Percentiles rank a stretch among this genome's conserved stretches.
These are phyloP conservation scores for Loriculus beryllinus DNA, from an alignment of 2,797 vertebrate genomes.

Conservation along the genomic window DNA sequence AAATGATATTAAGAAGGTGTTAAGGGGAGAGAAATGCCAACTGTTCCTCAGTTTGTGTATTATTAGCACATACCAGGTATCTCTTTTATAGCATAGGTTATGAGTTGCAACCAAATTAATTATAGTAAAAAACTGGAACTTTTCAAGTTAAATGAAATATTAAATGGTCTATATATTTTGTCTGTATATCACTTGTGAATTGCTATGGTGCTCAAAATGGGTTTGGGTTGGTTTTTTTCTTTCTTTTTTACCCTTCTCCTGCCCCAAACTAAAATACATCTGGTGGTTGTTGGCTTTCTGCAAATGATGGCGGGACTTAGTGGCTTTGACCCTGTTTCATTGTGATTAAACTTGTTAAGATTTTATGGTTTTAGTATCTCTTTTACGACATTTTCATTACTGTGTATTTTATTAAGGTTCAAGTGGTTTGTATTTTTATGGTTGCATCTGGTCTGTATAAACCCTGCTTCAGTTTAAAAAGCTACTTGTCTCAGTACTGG, in stretches of 20 bases:
- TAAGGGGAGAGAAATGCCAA: background rate
- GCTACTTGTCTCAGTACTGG: constrained; percentile 2
- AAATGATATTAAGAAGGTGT: background rate
- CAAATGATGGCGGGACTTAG: background rate
- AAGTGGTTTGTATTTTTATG: constrained; percentile 63
- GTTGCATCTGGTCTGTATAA: constrained; percentile 61
- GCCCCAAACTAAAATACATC: background rate
- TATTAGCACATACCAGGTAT: background rate
- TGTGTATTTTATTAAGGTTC: constrained; percentile 65
- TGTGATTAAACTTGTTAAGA: constrained; percentile 62
- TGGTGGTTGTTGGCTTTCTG: constrained; percentile 38
- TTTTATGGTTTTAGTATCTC: constrained; percentile 63
- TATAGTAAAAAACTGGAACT: background rate
- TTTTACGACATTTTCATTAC: constrained; percentile 62
- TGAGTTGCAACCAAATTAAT: background rate
- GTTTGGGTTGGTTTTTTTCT: background rate
- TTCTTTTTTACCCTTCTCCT: background rate
- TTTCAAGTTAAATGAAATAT: background rate
- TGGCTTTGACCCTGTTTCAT: constrained; percentile 46
- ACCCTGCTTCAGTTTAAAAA: constrained; percentile 2
- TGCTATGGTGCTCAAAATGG: background rate
- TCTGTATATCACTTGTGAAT: background rate
- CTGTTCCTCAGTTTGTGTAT: background rate
- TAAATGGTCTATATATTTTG: background rate
- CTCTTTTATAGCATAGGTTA: background rate